Conservation (phyloP, 2,888 invertebrate species). For the Morpho helenor region DNA sequence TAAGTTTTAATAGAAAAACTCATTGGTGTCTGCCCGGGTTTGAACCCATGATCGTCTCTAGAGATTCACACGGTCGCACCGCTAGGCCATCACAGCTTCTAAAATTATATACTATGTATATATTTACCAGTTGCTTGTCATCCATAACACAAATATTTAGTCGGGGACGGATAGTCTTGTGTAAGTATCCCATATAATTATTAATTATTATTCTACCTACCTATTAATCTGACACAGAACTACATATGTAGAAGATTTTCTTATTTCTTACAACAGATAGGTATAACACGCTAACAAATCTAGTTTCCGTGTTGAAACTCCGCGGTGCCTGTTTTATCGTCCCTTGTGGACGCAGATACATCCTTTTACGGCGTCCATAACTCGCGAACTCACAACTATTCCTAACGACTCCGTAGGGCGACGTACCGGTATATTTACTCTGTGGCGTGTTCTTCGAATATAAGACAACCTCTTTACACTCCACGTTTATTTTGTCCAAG, state of each 20-base stretch:
- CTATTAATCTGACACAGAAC: neutral
- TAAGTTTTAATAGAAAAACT: no score
- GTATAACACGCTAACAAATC: conserved; percentile 36
- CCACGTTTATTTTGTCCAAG: conserved; percentile 19
- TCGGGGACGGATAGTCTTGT: no score
- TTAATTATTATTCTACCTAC: neutral
- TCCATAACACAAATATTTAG: no score
- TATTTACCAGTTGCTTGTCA: no score
- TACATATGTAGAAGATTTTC: conserved; percentile 4
- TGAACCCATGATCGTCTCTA: no score
- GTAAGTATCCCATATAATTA: no score
- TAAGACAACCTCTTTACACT: conserved; percentile 26
- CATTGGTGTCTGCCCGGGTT: no score
- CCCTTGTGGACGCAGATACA: conserved; percentile 50
- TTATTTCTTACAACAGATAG: conserved; percentile 22
- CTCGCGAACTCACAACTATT: conserved; percentile 50
- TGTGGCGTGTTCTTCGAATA: conserved; percentile 23
- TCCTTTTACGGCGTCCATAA: conserved; percentile 59
- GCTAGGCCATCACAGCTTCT: no score
- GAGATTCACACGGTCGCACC: no score
- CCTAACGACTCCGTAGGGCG: conserved; percentile 35
- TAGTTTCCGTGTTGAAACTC: conserved; percentile 51
- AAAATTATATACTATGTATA: no score
- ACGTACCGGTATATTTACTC: conserved; percentile 29
- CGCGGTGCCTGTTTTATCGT: conserved; percentile 54